phyloP scores from a whole-genome alignment of 2,888 invertebrate genomes.

The Operophtera brumata region DNA sequence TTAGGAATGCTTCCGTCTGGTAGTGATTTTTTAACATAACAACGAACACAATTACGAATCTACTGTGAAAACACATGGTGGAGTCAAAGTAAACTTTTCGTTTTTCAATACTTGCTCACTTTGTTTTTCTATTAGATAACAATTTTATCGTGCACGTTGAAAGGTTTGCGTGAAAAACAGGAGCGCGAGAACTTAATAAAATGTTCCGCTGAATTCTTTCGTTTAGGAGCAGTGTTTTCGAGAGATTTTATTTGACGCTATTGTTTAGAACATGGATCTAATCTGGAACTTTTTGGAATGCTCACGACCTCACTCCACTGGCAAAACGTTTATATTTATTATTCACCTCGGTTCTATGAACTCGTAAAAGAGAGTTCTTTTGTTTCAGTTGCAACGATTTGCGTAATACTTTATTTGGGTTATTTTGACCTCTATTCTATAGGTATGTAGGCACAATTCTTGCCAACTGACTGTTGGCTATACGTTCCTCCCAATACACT shows the following conservation, averaged over 20 bases:
- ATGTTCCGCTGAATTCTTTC: slow-evolving; percentile 25
- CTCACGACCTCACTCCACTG: slow-evolving; percentile 12
- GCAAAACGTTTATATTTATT: slow-evolving; percentile 14
- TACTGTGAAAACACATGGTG: too few relatives aligned
- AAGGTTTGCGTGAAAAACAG: slow-evolving; percentile 17
- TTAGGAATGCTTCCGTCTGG: too few relatives aligned
- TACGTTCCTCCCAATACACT: too few relatives aligned
- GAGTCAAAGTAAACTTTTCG: neutral
- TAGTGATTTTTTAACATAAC: too few relatives aligned
- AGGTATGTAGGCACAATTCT: neutral
- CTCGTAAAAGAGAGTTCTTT: slow-evolving; percentile 7
- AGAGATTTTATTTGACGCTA: slow-evolving; percentile 27
- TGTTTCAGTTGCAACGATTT: neutral
- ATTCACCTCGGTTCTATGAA: slow-evolving; percentile 9
- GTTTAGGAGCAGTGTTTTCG: slow-evolving; percentile 10
- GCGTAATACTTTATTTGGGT: neutral
- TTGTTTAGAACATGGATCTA: slow-evolving; percentile 30
- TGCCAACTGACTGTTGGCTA: neutral
- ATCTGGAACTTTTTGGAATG: slow-evolving; percentile 25
- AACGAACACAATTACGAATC: too few relatives aligned
- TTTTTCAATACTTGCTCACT: slow-evolving; percentile 7
- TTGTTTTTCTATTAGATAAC: slow-evolving; percentile 4
- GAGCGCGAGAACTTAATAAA: slow-evolving; percentile 27
- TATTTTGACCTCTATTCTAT: too few relatives aligned
- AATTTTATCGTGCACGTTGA: slow-evolving; percentile 18